Conservation (phyloP, 2,797 vertebrate genomes). For the Ctenochaetus hawaiiensis region DNA sequence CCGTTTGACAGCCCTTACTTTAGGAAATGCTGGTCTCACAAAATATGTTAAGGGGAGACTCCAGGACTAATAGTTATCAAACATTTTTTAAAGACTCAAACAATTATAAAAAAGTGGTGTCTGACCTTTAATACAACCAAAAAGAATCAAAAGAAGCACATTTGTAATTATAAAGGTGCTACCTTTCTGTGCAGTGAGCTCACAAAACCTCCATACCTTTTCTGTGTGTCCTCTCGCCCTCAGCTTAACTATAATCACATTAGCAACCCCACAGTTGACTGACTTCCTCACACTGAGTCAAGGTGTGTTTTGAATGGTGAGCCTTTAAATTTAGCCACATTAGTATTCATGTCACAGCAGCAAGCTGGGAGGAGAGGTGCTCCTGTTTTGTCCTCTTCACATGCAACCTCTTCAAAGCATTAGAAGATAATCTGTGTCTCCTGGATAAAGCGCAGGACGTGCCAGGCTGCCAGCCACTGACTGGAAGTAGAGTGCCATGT, state of each 20-base stretch:
- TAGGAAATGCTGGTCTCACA: not conserved
- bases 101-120: not conserved
- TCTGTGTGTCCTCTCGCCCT: constrained; percentile 44
- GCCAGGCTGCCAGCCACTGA: constrained; percentile 42
- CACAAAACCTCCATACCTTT: not conserved
- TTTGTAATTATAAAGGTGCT: constrained; percentile 10
- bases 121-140: constrained; percentile 11
- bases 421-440: constrained; percentile 67
- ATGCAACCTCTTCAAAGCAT: constrained; percentile 69
- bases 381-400: constrained; percentile 67
- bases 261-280: constrained; percentile 4
- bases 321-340: constrained; percentile 47
- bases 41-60: not conserved
- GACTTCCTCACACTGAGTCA: constrained; percentile 35
- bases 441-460: constrained; percentile 54
- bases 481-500: constrained; percentile 41
- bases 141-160: not conserved
- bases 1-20: too few relatives aligned
- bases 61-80: not conserved
- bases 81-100: not conserved
- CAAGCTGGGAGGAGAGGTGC: constrained; percentile 25
- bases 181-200: not conserved
- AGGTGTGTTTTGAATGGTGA: constrained; percentile 54
- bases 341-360: constrained; percentile 59
- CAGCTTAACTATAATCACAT: constrained; percentile 54